Conservation (phyloP, 1,140 invertebrate species). For the Reticulitermes speratus region DNA sequence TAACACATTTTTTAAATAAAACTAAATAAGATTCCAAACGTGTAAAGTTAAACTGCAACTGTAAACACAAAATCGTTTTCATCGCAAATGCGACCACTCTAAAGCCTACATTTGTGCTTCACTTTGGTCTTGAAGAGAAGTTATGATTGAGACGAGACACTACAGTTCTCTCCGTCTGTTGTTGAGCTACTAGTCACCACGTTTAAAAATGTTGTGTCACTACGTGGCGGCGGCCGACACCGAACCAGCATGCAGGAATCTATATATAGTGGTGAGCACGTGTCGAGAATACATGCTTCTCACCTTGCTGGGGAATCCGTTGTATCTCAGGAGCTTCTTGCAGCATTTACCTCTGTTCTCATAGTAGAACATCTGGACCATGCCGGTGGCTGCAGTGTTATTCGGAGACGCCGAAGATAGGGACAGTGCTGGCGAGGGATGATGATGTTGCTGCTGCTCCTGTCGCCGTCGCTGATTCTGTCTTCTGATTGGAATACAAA, state of each 20-base stretch:
- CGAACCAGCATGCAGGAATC: background rate
- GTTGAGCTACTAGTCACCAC: no score
- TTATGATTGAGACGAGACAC: no score
- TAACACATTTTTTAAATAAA: no score
- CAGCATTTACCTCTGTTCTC: slow-evolving; percentile 70
- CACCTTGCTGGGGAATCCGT: slow-evolving; percentile 70
- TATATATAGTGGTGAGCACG: background rate
- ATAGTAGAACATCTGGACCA: slow-evolving; percentile 72
- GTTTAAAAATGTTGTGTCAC: no score
- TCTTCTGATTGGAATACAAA: slow-evolving; percentile 14
- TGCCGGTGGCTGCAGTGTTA: slow-evolving; percentile 46
- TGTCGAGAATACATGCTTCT: slow-evolving; percentile 37
- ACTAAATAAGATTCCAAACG: no score
- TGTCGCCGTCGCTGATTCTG: slow-evolving; percentile 33
- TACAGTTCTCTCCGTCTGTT: no score
- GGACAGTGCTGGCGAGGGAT: slow-evolving; percentile 46
- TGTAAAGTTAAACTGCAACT: no score
- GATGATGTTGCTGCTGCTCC: slow-evolving; percentile 39
- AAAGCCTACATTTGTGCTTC: no score
- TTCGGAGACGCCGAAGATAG: slow-evolving; percentile 47
- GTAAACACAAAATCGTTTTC: no score
- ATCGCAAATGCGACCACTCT: no score
- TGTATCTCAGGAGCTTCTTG: slow-evolving; percentile 67
- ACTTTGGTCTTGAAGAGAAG: no score
- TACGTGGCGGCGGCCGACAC: background rate